These are phyloP conservation scores for Tylochromis polylepis DNA, from an alignment of 2,113 vertebrate species.

Conservation along the genomic window DNA sequence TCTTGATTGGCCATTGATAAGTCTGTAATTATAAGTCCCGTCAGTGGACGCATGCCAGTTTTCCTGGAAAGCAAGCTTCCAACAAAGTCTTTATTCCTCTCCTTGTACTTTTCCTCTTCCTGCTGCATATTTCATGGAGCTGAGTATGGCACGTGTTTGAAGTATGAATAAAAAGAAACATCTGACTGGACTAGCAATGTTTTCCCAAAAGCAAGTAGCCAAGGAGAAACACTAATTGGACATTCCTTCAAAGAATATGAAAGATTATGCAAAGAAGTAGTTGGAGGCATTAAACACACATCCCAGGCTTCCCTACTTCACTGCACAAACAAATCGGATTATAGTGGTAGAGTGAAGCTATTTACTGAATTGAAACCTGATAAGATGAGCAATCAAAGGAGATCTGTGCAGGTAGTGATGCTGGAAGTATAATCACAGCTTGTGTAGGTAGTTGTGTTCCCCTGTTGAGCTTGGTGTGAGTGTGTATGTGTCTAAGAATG, in stretches of 20 bases:
- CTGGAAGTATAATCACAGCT: background rate
- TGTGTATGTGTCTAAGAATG: background rate
- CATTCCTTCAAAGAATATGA: constrained; percentile 16
- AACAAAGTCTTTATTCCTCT: background rate
- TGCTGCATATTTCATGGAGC: background rate
- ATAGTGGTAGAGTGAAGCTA: background rate
- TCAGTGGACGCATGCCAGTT: background rate
- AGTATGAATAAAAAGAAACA: background rate
- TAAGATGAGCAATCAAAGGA: background rate
- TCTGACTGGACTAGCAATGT: background rate
- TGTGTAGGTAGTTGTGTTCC: background rate
- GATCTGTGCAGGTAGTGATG: background rate
- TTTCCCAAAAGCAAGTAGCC: constrained; percentile 6
- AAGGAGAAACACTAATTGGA: constrained; percentile 34
- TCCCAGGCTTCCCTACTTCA: background rate
- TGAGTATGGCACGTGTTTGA: background rate
- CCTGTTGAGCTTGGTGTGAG: background rate
- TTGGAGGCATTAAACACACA: constrained; percentile 1
- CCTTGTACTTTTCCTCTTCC: background rate
- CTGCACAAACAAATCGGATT: background rate
- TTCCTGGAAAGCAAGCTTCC: background rate
- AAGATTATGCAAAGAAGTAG: background rate
- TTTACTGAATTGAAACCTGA: background rate
- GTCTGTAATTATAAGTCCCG: background rate
- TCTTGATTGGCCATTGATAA: constrained; percentile 22